Conservation (phyloP, 2,113 vertebrate genomes). For the Apteryx owenii region DNA sequence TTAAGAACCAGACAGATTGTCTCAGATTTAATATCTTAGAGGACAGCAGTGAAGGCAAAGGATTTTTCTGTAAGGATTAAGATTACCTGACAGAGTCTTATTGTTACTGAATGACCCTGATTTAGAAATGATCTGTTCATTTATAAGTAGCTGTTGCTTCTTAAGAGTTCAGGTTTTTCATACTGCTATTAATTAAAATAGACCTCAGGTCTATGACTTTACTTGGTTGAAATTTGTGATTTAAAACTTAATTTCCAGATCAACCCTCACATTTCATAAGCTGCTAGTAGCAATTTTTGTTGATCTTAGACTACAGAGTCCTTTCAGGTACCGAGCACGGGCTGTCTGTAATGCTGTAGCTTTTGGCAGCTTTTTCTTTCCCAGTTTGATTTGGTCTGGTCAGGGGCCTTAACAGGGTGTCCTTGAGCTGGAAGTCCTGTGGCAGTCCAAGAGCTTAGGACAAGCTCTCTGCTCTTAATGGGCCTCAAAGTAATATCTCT, state of each 20-base stretch:
- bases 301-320: neutral
- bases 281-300: neutral
- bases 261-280: neutral
- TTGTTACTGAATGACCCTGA: neutral
- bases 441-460: neutral
- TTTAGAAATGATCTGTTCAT: neutral
- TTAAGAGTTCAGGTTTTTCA: neutral
- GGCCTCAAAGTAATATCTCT: neutral
- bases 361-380: neutral
- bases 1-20: slow-evolving; percentile 29
- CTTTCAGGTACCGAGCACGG: neutral
- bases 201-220: neutral
- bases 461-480: accelerated
- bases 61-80: slow-evolving; percentile 48
- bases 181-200: neutral
- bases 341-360: neutral
- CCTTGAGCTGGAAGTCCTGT: neutral
- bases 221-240: neutral
- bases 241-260: neutral
- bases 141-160: slow-evolving; percentile 34
- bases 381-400: accelerated
- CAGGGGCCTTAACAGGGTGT: neutral
- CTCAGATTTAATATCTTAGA: slow-evolving; percentile 45
- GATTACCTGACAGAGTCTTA: slow-evolving; percentile 19
- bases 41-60: neutral